Base-by-base conservation (phyloP, 2,888 invertebrate species). In the Eupithecia subfuscata region DNA sequence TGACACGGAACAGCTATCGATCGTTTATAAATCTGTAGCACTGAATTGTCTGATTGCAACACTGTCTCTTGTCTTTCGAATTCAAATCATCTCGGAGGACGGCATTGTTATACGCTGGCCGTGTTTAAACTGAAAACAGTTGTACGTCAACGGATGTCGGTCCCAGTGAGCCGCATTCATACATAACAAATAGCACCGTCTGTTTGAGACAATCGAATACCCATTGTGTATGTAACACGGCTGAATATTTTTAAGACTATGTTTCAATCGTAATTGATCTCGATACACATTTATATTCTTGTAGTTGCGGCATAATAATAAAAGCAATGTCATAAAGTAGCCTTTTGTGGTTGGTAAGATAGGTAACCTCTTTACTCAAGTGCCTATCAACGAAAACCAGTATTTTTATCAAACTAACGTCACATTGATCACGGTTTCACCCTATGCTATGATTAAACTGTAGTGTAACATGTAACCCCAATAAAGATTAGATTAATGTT, bases 141-240 rank as follows among this genome's bases (percentile, higher is more conserved):
- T 84, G 87, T 83, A 90, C 90, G 91, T 90, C 91, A 92, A 87
- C 91, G 91, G 92, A 91, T 91, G 89, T 90, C 88, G 83, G 83
- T 82, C 84, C 86, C 86, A 86, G 85, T 84, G 81, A 84, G 81
- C 82, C 81, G 87, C 87, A 89, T 90, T 90, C 89, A 92, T 91
- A 90, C 89, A 90, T 89, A 91, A 90, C 90, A 91, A 91, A 89
- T 90, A 87, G 84, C 84, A 82, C 82, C 82, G 87, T 84, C 84
- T 84, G 84, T 82, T 84, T 85, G 84, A 89, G 89, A 91, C 90
- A 91, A 90, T 89, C 84, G 87, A 85, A 83, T 83, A 79, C 84
- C 84, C 84, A 86, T 88, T 88, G 88, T 89, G 87, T 88, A 84
- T 87, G 86, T 86, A 88, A 87, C 85, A 86, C 80, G 81, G 80